Evolutionary conservation across 1,140 invertebrate genomes (phyloP).

Genomic region (Drosophila busckii): DNA sequence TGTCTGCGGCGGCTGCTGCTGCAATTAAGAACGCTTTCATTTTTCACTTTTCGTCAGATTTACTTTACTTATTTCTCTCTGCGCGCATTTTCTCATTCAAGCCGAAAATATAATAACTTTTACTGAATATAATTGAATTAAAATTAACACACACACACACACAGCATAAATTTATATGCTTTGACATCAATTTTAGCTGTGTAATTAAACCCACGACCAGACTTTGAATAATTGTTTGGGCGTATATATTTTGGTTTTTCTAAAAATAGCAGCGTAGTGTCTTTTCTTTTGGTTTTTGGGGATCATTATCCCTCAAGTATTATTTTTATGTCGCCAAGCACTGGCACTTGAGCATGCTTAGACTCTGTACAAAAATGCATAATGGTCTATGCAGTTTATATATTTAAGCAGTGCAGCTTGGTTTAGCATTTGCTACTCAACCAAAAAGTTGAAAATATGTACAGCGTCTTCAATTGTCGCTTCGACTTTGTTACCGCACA

Average conservation of each 20-base stretch:
- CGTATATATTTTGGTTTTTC: no score
- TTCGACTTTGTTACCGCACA: constrained; percentile 3
- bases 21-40: constrained; percentile 75
- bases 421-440: no score
- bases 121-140: constrained; percentile 74
- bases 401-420: no score
- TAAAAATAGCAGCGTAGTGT: no score
- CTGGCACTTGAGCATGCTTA: no score
- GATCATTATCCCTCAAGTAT: no score
- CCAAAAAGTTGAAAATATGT: no score
- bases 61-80: constrained; percentile 7
- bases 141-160: constrained; percentile 37
- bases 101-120: constrained; percentile 53
- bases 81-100: constrained; percentile 39
- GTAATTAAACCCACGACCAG: background rate
- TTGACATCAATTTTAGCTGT: background rate
- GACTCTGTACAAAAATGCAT: no score
- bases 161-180: constrained; percentile 8
- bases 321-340: no score
- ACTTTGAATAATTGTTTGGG: constrained; percentile 21
- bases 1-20: constrained; percentile 41
- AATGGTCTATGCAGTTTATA: no score
- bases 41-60: constrained; percentile 50
- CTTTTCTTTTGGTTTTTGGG: no score
- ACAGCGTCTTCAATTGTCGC: constrained; percentile 35